Evolutionary conservation across 1,140 invertebrate species (phyloP), one percentile per base, ranked within the genome.

Genomic region (Odontomachus brunneus): DNA sequence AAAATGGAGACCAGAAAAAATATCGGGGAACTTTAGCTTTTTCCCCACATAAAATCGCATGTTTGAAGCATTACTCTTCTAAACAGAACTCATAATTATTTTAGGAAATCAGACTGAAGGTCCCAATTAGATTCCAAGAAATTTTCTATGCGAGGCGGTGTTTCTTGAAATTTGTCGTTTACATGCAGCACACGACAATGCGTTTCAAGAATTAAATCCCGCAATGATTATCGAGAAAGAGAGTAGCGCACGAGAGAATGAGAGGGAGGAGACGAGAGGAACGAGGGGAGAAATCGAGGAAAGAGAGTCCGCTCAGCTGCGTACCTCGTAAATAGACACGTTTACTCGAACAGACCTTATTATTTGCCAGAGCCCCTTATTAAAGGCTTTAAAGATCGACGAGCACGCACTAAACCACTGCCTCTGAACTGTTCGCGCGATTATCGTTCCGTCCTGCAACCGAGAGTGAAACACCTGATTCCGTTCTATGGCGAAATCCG

Each of bases 361-460:
- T 87, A 87, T 87, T 87, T 84, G 62, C 85, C 82, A 87, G 69
- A 86, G 57, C 84, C 86, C 24, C 62, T 87, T 84, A 87, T 87
- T 87, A 87, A 87, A 80, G 84, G 82, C 66, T 84, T 83, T 87
- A 87, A 87, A 87, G 86, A 87, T 87, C 69, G 82, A 26, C 44
- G 69, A 67, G 63, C 74, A 57, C 74, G 82, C 74, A 84, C 74
- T 84, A 83, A 86, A 85, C 76, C 62, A 65, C 55, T 85, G 69
- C 69, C 51, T 86, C 63, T 59, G 69, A 86, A 86, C 85, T 82
- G 48, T 85, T 86, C 83, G 49, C 85, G 84, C 76, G 69, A 86
- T 85, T 85, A 86, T 85, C 85, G 76, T 82, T 85, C 59, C 84
- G 74, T 73, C 67, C 24, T 86, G 80, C 63, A 84, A 44, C 48